Percentiles rank a stretch among this genome's conserved stretches.
Evolutionary conservation across 2,113 vertebrate genomes (phyloP).

Genomic region (Mirza zaza): DNA sequence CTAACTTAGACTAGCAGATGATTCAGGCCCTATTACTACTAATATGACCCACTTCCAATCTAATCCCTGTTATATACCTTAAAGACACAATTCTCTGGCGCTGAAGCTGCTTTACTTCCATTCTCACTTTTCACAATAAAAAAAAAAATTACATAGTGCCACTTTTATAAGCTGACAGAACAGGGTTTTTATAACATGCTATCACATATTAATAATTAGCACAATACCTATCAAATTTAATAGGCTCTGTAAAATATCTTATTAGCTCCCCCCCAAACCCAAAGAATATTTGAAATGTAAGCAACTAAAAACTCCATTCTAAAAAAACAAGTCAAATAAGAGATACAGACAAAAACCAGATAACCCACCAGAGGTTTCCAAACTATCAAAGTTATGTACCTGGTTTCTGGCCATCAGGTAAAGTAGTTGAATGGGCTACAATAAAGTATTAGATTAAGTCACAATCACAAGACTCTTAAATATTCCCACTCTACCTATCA

Average conservation of each 20-base stretch:
- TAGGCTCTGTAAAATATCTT: background rate
- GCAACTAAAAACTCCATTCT: background rate
- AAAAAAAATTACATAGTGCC: background rate
- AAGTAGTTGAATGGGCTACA: background rate
- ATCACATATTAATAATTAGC: background rate
- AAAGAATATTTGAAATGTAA: background rate
- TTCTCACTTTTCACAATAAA: background rate
- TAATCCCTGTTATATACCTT: background rate
- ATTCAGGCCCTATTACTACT: background rate
- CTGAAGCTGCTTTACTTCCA: background rate
- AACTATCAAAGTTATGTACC: background rate
- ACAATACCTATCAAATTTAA: background rate
- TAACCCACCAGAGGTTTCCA: background rate
- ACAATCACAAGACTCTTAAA: background rate
- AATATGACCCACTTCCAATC: background rate
- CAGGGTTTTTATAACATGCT: background rate
- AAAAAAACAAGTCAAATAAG: conserved; percentile 19
- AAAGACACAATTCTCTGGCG: background rate
- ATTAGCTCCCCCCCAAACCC: background rate
- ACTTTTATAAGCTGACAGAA: background rate
- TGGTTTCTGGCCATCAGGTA: background rate
- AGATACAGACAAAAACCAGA: background rate
- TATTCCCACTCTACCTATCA: background rate
- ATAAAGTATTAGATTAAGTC: background rate
- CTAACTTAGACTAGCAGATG: background rate